Evolutionary conservation across 2,888 invertebrate genomes (phyloP).

Genomic region (Prosopocoilus inquinatus): DNA sequence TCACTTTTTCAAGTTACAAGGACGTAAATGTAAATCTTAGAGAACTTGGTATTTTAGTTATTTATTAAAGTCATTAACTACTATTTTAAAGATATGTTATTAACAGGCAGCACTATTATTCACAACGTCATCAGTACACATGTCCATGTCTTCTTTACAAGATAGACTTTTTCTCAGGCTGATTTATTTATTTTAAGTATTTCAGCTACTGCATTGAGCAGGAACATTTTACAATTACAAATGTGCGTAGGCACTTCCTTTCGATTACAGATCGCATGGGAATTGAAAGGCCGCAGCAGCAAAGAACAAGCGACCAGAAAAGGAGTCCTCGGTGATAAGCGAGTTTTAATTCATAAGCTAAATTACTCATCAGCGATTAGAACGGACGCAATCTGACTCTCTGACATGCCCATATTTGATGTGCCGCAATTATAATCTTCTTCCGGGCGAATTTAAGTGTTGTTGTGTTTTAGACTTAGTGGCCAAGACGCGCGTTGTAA

Average conservation of each 20-base stretch:
- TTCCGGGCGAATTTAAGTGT: too few relatives aligned
- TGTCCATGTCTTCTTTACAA: neutral
- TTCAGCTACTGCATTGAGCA: neutral
- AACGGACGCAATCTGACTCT: neutral
- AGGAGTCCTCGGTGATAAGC: neutral
- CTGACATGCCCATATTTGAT: neutral
- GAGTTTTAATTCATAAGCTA: neutral
- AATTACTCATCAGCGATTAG: slow-evolving; percentile 1
- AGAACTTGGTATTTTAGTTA: too few relatives aligned
- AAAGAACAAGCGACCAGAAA: neutral
- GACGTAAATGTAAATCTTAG: too few relatives aligned
- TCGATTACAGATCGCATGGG: neutral
- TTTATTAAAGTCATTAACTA: too few relatives aligned
- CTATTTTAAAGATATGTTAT: too few relatives aligned
- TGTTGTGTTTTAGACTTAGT: too few relatives aligned
- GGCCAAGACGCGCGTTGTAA: too few relatives aligned
- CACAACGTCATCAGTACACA: neutral
- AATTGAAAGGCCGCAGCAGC: neutral
- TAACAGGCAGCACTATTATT: too few relatives aligned
- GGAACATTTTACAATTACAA: neutral
- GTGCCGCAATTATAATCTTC: too few relatives aligned
- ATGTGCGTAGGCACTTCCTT: neutral
- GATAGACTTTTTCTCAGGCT: neutral
- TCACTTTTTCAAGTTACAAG: too few relatives aligned
- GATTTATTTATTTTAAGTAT: neutral